phyloP scores from a whole-genome alignment of 1,140 invertebrate genomes.

The Solenopsis invicta region DNA sequence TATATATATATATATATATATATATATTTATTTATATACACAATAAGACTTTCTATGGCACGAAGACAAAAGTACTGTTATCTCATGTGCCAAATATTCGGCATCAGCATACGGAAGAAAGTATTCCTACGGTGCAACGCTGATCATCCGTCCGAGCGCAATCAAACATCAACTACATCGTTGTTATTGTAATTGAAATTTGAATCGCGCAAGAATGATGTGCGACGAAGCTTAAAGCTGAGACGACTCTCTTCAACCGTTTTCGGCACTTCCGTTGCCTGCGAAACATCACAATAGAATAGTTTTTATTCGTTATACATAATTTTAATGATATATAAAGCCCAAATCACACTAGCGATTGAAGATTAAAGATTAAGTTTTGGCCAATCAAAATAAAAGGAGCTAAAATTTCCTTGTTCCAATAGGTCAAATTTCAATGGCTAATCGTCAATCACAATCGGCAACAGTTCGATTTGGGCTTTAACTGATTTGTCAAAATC shows the following conservation, averaged over 20 bases:
- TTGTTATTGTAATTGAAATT: constrained; percentile 86
- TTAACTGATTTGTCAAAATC: not conserved
- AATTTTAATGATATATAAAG: not conserved
- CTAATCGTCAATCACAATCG: too few species aligned
- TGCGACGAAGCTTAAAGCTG: constrained; percentile 84
- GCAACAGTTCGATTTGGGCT: too few species aligned
- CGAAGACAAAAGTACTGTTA: constrained; percentile 54
- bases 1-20: too few species aligned
- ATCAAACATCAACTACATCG: constrained; percentile 85
- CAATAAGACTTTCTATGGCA: constrained; percentile 70
- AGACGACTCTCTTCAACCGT: constrained; percentile 84
- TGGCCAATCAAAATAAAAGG: too few species aligned
- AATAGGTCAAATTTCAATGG: too few species aligned
- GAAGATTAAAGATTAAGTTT: too few species aligned
- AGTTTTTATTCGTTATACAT: constrained; percentile 1
- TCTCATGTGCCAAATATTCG: constrained; percentile 58
- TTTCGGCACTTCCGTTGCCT: constrained; percentile 85
- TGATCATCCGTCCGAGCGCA: constrained; percentile 25
- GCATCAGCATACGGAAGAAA: constrained; percentile 14
- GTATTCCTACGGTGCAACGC: not conserved
- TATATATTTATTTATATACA: constrained; percentile 58
- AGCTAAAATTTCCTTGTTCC: too few species aligned
- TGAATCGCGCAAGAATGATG: constrained; percentile 85
- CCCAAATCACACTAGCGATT: too few species aligned
- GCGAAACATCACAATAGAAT: constrained; percentile 57